These are phyloP conservation scores for Monodelphis domestica DNA, from an alignment of 2,797 vertebrate genomes.

Conservation along the genomic window DNA sequence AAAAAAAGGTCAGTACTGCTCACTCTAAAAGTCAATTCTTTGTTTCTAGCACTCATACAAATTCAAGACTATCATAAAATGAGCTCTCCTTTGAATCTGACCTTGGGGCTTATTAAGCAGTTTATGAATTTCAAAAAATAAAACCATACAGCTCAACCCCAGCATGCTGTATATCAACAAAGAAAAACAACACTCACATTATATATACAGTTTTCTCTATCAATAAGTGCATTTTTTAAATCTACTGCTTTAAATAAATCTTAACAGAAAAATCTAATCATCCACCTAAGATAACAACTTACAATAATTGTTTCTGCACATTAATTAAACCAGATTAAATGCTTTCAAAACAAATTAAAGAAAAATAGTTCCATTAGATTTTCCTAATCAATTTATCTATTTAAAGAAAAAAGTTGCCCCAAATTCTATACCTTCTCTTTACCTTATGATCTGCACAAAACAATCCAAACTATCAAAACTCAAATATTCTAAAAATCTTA, in stretches of 20 bases:
- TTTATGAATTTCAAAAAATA: not conserved
- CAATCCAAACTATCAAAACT: not conserved
- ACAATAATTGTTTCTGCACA: slow-evolving; percentile 61
- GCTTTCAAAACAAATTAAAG: not conserved
- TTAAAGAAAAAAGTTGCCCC: not conserved
- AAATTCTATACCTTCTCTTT: not conserved
- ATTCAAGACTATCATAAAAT: not conserved
- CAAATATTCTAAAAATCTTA: not conserved
- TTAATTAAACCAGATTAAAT: too few relatives aligned
- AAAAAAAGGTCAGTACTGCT: slow-evolving; percentile 68
- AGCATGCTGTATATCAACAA: not conserved
- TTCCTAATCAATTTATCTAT: not conserved
- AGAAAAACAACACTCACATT: slow-evolving; percentile 20
- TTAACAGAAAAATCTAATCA: slow-evolving; percentile 8
- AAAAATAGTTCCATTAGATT: not conserved
- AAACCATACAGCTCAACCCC: not conserved
- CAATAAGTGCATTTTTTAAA: too few relatives aligned
- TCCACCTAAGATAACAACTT: slow-evolving; percentile 35
- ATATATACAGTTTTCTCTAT: slow-evolving; percentile 1
- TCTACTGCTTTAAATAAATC: slow-evolving; percentile 47
- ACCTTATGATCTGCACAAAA: not conserved
- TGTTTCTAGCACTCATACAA: not conserved
- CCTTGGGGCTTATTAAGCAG: not conserved
- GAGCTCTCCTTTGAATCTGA: not conserved
- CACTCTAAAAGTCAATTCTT: not conserved